Base-by-base conservation (phyloP, 2,797 vertebrate genomes). In the Pempheris klunzingeri region DNA sequence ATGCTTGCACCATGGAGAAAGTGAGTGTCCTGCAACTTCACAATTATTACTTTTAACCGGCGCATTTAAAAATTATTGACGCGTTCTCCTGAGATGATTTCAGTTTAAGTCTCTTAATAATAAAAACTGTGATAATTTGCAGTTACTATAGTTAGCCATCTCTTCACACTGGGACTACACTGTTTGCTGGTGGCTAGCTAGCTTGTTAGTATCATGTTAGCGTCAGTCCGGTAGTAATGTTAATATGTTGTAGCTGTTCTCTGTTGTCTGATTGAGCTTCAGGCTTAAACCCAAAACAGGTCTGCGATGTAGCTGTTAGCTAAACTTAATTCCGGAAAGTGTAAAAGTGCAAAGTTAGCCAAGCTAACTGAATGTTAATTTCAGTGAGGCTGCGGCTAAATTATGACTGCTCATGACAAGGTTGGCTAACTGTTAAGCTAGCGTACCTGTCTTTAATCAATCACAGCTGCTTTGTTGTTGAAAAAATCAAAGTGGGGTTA, bases 1-100 rank as follows among this genome's bases (percentile, higher is more conserved):
- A 94, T 95, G 92, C 88, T 78, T 84, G 83, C 89, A 92, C 81
- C 89, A 96, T 96, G 95, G 95, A 95, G 87, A 96, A 95, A 92
- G 95, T 96, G 85, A 95, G 95, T 94, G 73, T 67, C 64, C 73
- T 69, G 44, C 49, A 64, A 70, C 77, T 26, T 74, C 3, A 4
- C 11, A 14, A 44, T 46, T 12, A 14, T 11, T 36, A n/a, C 3
- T 12, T 41, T 41, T 28, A 44, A 50, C 0, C 1, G 24, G 2
- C 5, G 15, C 14, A 2, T 34, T 15, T 53, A 17, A 46, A 0
- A 32, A 14, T 22, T 24, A 20, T 18, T 0, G 2, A 15, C 20
- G 5, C n/a, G 12, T 52, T 52, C 9, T 0, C 2, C 0, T 1
- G n/a, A 17, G 7, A 10, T 2, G 0, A 1, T 62, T 57, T 8